phyloP scores from a whole-genome alignment of 2,113 vertebrate species.

The Calonectris borealis region DNA sequence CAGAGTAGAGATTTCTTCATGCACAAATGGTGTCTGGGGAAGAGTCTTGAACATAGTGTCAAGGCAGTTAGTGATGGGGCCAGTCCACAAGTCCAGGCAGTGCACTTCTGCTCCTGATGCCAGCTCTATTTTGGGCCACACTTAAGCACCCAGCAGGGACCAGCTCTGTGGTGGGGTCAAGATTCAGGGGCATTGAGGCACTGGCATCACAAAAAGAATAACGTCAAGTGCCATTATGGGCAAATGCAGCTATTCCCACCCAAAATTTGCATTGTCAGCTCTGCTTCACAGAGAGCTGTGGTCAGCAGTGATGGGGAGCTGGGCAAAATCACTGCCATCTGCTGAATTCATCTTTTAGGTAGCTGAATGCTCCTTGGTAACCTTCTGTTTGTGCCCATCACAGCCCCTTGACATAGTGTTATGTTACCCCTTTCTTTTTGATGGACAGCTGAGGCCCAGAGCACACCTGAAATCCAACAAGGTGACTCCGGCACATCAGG shows the following conservation, averaged over 20 bases:
- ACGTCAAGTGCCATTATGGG: rapidly evolving
- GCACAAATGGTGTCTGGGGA: background rate
- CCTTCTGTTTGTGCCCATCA: background rate
- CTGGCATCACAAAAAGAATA: background rate
- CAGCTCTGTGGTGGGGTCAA: background rate
- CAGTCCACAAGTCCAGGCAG: background rate
- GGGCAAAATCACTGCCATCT: background rate
- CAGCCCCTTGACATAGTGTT: background rate
- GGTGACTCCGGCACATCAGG: background rate
- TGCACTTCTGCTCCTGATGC: background rate
- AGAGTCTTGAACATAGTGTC: rapidly evolving
- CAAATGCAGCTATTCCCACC: background rate
- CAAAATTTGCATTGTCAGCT: background rate
- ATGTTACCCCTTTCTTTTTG: background rate
- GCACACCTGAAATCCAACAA: background rate
- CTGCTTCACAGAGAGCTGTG: background rate
- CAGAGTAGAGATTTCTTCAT: background rate
- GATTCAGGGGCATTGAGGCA: background rate
- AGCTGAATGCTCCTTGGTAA: background rate
- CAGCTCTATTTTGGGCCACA: background rate
- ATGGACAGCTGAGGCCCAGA: background rate
- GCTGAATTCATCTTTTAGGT: background rate
- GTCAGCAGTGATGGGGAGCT: background rate
- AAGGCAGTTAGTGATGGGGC: background rate
- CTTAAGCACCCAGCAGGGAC: background rate